phyloP scores from a whole-genome alignment of 2,797 vertebrate species.

The Spatula clypeata region DNA sequence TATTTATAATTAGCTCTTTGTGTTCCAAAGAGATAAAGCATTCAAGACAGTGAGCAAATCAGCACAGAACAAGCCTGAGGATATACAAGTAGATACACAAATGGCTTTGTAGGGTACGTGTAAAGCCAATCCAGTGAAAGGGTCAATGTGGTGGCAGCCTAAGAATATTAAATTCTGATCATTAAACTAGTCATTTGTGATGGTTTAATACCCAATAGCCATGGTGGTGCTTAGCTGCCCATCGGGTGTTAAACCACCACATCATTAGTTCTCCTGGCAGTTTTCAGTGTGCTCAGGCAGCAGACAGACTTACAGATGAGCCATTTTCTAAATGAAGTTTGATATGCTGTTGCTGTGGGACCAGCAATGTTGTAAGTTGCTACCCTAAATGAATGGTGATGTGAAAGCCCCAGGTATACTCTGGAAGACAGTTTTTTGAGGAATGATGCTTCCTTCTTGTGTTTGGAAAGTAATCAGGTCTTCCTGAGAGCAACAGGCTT shows the following conservation, averaged over 20 bases:
- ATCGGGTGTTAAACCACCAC: background rate
- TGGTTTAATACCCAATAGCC: background rate
- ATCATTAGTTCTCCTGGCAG: background rate
- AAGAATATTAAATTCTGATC: slow-evolving; percentile 31
- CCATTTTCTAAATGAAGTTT: slow-evolving; percentile 23
- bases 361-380: background rate
- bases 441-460: slow-evolving; percentile 29
- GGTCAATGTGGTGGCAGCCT: background rate
- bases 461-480: slow-evolving; percentile 50
- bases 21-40: background rate
- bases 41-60: background rate
- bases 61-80: background rate
- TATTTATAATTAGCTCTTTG: slow-evolving; percentile 27
- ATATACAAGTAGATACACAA: background rate
- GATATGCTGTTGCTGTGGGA: background rate
- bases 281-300: background rate
- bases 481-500: slow-evolving; percentile 33
- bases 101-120: background rate
- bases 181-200: background rate
- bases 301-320: background rate
- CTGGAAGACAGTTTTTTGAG: slow-evolving; percentile 37
- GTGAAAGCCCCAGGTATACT: slow-evolving; percentile 26
- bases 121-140: background rate
- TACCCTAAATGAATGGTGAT: slow-evolving; percentile 41
- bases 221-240: background rate